Evolutionary conservation across 2,113 vertebrate species (phyloP).

Genomic region (Pogonocichla stellata): DNA sequence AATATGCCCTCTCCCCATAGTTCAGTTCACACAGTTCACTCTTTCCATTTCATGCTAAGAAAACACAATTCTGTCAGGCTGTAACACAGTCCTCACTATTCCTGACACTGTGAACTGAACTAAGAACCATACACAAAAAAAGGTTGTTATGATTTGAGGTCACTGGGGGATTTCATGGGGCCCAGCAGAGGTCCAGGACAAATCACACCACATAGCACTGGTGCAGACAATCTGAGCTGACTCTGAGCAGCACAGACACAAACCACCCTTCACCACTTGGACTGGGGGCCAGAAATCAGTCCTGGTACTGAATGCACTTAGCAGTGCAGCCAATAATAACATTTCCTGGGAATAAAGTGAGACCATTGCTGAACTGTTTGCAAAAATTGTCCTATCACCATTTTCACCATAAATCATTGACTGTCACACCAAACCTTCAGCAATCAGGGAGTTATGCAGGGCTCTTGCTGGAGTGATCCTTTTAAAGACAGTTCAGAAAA

Average conservation of each 20-base stretch:
- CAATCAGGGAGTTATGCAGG: background rate
- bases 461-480: background rate
- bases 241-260: background rate
- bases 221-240: background rate
- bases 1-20: background rate
- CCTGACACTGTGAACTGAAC: constrained; percentile 29
- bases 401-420: constrained; percentile 53
- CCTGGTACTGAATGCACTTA: background rate
- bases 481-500: background rate
- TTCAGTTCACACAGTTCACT: constrained; percentile 4
- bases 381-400: constrained; percentile 23
- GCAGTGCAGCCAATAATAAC: constrained; percentile 46
- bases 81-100: constrained; percentile 26
- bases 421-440: constrained; percentile 25
- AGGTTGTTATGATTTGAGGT: constrained; percentile 40
- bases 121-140: background rate
- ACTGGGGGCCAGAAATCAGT: constrained; percentile 26
- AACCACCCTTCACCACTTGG: constrained; percentile 41
- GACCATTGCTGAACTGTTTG: constrained; percentile 4
- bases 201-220: background rate
- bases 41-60: background rate
- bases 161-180: background rate
- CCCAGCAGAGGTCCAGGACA: background rate
- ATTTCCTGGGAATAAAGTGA: constrained; percentile 38
- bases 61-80: constrained; percentile 35